A percentile compares a stretch with the other conserved stretches of the same genome.
Conservation (phyloP, 2,113 vertebrate species). For the Nothoprocta perdicaria region DNA sequence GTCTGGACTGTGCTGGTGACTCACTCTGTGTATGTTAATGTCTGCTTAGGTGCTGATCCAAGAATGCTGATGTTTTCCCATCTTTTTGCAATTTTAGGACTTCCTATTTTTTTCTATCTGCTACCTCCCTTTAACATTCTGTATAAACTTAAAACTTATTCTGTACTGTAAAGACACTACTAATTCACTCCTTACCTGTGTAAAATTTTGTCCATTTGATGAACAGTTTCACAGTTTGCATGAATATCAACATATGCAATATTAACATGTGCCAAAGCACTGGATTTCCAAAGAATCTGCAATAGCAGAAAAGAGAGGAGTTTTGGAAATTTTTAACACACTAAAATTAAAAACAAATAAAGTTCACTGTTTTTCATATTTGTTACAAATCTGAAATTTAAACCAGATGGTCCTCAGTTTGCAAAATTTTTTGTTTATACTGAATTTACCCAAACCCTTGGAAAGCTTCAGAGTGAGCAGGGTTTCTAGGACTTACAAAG, state of each 20-base stretch:
- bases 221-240: background rate
- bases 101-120: background rate
- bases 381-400: background rate
- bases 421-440: background rate
- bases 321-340: background rate
- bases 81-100: background rate
- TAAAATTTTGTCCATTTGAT: background rate
- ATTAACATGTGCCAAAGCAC: background rate
- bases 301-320: background rate
- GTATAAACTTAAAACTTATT: background rate
- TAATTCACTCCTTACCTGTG: background rate
- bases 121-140: background rate
- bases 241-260: fast-evolving
- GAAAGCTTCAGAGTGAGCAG: background rate
- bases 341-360: background rate
- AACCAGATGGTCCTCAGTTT: background rate
- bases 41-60: background rate
- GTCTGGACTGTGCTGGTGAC: conserved; percentile 28
- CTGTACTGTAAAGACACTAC: background rate
- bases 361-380: background rate
- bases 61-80: background rate
- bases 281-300: background rate
- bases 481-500: background rate
- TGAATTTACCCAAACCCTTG: background rate
- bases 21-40: background rate